Evolutionary conservation across 2,888 invertebrate species (phyloP), one percentile per base, ranked within the genome.

Genomic region (Drosophila neonasuta): DNA sequence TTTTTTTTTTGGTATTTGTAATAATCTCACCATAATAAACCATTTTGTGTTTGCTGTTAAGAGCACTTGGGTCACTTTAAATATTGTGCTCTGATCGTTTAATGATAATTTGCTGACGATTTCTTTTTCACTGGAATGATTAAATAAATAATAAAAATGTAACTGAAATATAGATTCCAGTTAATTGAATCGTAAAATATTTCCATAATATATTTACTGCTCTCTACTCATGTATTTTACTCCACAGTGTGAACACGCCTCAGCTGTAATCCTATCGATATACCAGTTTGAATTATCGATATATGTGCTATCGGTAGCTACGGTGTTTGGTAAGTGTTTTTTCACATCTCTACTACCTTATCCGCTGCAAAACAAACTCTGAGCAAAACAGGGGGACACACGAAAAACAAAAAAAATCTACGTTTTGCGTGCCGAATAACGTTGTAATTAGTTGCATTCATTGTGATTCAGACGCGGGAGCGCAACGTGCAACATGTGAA

Each of bases 311-410:
- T 74, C 34, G 39, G 3, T 30, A 6, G 30, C 6, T 13, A 11
- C 41, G 10, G 17, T 55, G 36, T 20, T 67, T 50, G 42, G 41
- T 39, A 42, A 57, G 11, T 30, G 36, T 11, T 50, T 62, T 29
- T 2, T 24, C 52, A 29, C 76, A 75, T 75, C 72, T 76, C 72
- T 73, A 73, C 72, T 76, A 76, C 77, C 39, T 60, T 58, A 55
- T 72, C 67, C 57, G 67, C 68, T 73, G 77, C 73, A 73, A 77
- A 77, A 73, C 77, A 73, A 73, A 73, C 73, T 71, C 49, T 20
- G 36, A 60, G 60, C 74, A 73, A 73, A 73, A 73, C 77, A 62
- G 74, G 61, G 42, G 36, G 41, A 41, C 51, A 67, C 36, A 7
- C 32, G 32, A 32, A 32, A 32, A 32, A 10, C 32, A 10, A 8